A percentile compares a stretch with the other conserved stretches of the same genome.
Evolutionary conservation across 2,888 invertebrate species (phyloP).

Genomic region (Hetaerina titia): DNA sequence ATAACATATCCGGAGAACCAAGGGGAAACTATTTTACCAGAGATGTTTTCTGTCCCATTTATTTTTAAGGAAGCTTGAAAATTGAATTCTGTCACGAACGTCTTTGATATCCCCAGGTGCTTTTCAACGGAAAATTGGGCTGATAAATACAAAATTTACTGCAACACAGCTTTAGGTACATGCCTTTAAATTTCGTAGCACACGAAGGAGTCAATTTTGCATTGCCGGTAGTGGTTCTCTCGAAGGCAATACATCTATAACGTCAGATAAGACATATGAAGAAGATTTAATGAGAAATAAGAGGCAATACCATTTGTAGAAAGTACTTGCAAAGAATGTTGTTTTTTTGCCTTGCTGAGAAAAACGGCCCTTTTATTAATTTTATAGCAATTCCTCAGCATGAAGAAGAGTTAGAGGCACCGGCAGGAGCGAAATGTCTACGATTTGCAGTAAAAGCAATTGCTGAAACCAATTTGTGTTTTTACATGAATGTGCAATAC

Average conservation of each 20-base stretch:
- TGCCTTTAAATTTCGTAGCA: neutral
- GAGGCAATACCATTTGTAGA: neutral
- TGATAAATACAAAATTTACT: neutral
- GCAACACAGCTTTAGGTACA: neutral
- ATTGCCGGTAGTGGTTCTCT: neutral
- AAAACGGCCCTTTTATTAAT: neutral
- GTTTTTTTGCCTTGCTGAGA: neutral
- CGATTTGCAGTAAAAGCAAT: neutral
- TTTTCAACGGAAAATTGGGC: neutral
- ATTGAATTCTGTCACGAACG: neutral
- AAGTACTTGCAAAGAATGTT: neutral
- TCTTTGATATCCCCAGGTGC: neutral
- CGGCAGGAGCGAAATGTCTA: neutral
- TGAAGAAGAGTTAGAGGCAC: neutral
- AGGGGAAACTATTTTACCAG: no score
- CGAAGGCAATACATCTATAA: neutral
- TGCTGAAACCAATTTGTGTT: neutral
- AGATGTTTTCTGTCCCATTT: neutral
- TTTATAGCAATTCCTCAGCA: neutral
- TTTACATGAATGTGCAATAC: neutral
- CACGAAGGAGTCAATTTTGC: neutral
- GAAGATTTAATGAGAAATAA: neutral
- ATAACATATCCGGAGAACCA: no score
- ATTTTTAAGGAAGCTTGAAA: no score
- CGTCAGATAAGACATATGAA: neutral